phyloP scores from a whole-genome alignment of 2,113 vertebrate genomes.

The Fregetta grallaria region DNA sequence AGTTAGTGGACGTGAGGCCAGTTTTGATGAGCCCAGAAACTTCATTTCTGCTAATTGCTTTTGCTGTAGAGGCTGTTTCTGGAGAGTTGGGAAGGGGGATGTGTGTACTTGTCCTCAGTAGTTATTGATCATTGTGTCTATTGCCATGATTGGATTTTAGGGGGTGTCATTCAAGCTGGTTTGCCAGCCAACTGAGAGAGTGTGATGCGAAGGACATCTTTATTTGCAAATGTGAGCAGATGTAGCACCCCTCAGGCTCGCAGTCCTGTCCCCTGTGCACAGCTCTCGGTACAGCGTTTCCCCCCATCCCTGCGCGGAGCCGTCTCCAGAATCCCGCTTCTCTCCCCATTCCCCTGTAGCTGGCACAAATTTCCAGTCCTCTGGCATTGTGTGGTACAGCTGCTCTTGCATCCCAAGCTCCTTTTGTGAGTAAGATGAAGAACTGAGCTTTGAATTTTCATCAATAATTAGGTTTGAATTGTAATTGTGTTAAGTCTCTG shows the following conservation, averaged over 20 bases:
- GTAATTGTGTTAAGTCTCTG: not conserved
- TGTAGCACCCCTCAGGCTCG: not conserved
- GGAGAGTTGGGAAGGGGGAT: not conserved
- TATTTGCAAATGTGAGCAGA: not conserved
- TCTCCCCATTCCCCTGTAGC: not conserved
- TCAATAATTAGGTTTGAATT: not conserved
- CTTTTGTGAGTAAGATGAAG: not conserved
- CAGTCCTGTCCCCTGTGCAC: not conserved
- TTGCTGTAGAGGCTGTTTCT: not conserved
- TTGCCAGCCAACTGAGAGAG: not conserved
- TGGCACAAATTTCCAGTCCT: not conserved
- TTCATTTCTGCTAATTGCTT: not conserved
- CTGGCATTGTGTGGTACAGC: not conserved
- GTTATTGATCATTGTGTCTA: not conserved
- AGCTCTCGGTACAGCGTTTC: accelerated
- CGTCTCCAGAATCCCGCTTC: accelerated
- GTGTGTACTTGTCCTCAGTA: not conserved
- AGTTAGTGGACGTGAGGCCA: accelerated
- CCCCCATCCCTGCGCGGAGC: accelerated
- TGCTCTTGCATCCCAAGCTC: not conserved
- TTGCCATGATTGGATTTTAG: not conserved
- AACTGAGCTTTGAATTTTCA: not conserved
- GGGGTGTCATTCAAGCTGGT: not conserved
- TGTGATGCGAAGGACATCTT: not conserved
- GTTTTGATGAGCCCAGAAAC: not conserved